These are phyloP conservation scores for Leptinotarsa defecta DNA, from an alignment of 1,140 invertebrate species.

Conservation along the genomic window DNA sequence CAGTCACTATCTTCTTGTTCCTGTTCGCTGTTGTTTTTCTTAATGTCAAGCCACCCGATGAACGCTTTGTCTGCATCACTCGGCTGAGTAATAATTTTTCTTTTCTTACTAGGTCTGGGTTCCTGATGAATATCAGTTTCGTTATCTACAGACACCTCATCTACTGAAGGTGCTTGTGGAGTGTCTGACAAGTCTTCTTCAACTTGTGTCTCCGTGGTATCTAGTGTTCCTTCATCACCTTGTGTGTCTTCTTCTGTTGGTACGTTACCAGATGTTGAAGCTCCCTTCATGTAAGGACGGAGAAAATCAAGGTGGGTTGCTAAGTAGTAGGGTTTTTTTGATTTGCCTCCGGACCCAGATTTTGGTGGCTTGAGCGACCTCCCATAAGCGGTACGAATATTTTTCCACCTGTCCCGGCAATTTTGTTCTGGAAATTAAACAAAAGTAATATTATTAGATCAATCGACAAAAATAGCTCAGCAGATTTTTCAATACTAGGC, in stretches of 20 bases:
- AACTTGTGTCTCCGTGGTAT: no score
- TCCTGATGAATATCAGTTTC: neutral
- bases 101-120: neutral
- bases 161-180: neutral
- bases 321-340: constrained; percentile 3
- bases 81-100: neutral
- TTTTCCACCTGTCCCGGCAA: no score
- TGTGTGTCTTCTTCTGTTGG: neutral
- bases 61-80: neutral
- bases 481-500: no score
- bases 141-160: neutral
- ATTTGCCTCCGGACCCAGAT: neutral
- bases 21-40: neutral
- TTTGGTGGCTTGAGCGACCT: neutral
- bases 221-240: neutral
- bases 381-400: no score
- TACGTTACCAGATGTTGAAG: neutral
- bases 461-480: no score
- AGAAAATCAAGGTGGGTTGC: neutral
- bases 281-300: neutral
- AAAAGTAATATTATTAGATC: no score
- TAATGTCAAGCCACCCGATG: neutral
- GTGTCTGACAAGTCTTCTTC: neutral
- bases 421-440: no score
- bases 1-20: neutral